Base-by-base conservation (phyloP, 2,888 invertebrate species). In the Cheilosia variabilis region DNA sequence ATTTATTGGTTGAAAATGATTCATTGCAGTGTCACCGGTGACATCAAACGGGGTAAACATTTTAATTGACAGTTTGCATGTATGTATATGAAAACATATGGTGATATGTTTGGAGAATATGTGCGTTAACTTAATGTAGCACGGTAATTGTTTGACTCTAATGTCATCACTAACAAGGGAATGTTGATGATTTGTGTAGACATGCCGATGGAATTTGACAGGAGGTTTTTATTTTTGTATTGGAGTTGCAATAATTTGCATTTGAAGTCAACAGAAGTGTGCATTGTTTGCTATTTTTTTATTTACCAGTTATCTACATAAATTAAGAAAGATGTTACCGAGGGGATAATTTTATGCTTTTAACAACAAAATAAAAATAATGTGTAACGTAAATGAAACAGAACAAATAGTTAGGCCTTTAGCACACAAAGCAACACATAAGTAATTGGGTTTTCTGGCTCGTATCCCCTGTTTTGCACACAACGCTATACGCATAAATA, bases 111-210 rank as follows among this genome's bases (percentile, higher is more conserved):
- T 43, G 55, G 55, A 37, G 31, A 60, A 53, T 69, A 41, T 52
- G 22, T 50, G 19, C 19, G 47, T 58, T 24, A 10, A 68, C 53
- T 43, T 43, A 24, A 31, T 77, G 52, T 22, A n/a, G 27, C 24
- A 41, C 47, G 37, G 45, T 69, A 60, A 62, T 62, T 52, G 37
- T 47, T 77, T 34, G 66, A 45, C n/a, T 55, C 19, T 24, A 58
- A 41, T 76, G 57, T 50, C 50, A 62, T 50, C 43, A 76, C 63
- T 60, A 55, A 22, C 13, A 31, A 17, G 31, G 43, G 63, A 81
- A 81, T 81, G 50, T 73, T 65, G 47, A 63, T 72, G 60, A 62
- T 52, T 43, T 52, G 52, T 62, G 41, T 50, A 34, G 72, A 43
- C 41, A 41, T 13, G 34, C 52, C 41, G 17, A 71, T 71, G 27